Conservation (phyloP, 2,888 invertebrate genomes). For the Agelastica alni region DNA sequence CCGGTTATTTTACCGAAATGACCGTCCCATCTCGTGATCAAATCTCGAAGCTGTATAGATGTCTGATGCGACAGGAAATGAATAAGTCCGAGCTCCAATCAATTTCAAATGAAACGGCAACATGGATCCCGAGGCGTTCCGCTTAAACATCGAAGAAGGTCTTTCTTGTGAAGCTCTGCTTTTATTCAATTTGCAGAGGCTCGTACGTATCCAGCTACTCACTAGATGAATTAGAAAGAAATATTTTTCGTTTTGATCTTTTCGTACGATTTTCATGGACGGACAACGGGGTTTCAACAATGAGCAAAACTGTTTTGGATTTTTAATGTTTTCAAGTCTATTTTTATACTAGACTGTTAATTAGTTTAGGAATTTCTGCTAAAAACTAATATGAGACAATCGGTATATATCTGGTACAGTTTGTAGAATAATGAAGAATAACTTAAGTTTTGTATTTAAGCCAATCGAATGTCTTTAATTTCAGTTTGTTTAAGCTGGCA, state of each 20-base stretch:
- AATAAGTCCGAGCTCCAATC: conserved; percentile 19
- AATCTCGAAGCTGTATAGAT: neutral
- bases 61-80: conserved; percentile 20
- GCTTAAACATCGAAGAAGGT: conserved; percentile 15
- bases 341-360: too few relatives aligned
- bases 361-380: too few relatives aligned
- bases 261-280: conserved; percentile 4
- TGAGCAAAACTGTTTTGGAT: too few relatives aligned
- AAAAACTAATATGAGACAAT: too few relatives aligned
- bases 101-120: conserved; percentile 18
- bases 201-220: conserved; percentile 13
- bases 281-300: neutral
- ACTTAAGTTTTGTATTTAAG: too few relatives aligned
- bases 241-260: conserved; percentile 15
- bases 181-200: conserved; percentile 22
- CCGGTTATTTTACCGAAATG: too few relatives aligned
- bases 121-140: conserved; percentile 19
- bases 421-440: too few relatives aligned
- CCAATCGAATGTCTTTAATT: too few relatives aligned
- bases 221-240: conserved; percentile 20
- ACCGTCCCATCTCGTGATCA: neutral
- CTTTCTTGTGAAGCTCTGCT: conserved; percentile 18
- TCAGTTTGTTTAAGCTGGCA: too few relatives aligned
- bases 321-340: too few relatives aligned
- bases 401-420: too few relatives aligned